Base-by-base conservation (phyloP, 2,888 invertebrate species). In the Mesopsocus fuscifrons region DNA sequence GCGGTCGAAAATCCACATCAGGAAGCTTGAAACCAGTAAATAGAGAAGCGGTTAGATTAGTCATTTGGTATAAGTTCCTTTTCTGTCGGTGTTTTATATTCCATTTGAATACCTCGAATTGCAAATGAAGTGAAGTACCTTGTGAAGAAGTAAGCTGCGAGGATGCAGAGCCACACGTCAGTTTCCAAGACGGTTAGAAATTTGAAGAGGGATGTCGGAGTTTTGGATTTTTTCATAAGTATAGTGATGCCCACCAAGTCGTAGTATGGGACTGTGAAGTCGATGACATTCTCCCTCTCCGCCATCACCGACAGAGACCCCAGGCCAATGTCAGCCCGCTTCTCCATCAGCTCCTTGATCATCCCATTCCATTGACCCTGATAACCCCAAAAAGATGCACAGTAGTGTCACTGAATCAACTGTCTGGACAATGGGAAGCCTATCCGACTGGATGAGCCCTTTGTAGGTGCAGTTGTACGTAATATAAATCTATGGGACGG, bases 211-310 rank as follows among this genome's bases (percentile, higher is more conserved):
- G 92, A 91, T 4, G 94, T 91, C 20, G 84, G 80, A 0, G 84
- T 77, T 52, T 78, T 77, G 0, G 89, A 85, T 50, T 87, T 74
- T 57, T 80, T 81, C 89, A 95, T 94, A 58, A 97, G 70, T 49
- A 98, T 95, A 0, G 92, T 89, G 42, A 94, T 87, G 1, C 97
- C 97, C 0, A 97, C 95, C 49, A 95, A 69, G 64, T 98, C 97
- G 61, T 97, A 97, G 60, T 91, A 97, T 0, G 97, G 95, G 0
- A 97, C 91, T 0, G 97, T 97, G 59, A 95, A 97, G 62, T 97
- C 97, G 2, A 97, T 88, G 0, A 94, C 91, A 55, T 87, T 88
- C 62, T 94, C 94, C 30, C 97, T 66, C 55, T 95, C 95, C 0
- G 95, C 94, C 89, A 94, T 95, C 0, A 97, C 94, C 0, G 92